These are phyloP conservation scores for Eristalis pertinax DNA, from an alignment of 2,888 invertebrate genomes.

Conservation along the genomic window DNA sequence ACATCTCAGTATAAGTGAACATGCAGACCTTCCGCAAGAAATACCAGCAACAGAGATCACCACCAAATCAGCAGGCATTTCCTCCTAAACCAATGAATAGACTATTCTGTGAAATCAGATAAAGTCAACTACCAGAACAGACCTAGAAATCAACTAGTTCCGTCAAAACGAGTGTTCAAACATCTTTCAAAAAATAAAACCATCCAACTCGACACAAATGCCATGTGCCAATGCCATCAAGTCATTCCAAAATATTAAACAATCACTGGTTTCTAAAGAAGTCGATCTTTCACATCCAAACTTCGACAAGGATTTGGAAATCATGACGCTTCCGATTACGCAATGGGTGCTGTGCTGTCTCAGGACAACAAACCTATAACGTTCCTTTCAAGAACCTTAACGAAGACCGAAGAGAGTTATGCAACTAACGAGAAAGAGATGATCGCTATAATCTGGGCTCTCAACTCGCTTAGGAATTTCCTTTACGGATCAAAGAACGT, in stretches of 20 bases:
- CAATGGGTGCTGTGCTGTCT: constrained; percentile 8
- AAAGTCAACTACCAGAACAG: too few species aligned
- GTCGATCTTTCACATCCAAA: constrained; percentile 3
- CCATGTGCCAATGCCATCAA: constrained; percentile 7
- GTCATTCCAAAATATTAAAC: constrained; percentile 17
- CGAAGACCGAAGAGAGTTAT: constrained; percentile 45
- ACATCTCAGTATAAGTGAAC: too few species aligned
- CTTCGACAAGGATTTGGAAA: constrained; percentile 15
- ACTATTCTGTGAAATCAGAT: too few species aligned
- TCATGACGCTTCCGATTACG: constrained; percentile 32
- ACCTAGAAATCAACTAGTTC: too few species aligned
- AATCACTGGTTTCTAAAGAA: constrained; percentile 17
- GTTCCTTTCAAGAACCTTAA: constrained; percentile 41
- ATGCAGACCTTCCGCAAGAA: too few species aligned
- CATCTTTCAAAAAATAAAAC: constrained; percentile 10
- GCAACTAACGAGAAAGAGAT: constrained; percentile 20
- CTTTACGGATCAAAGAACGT: too few species aligned
- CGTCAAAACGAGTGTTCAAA: constrained; percentile 7
- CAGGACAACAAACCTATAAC: constrained; percentile 12
- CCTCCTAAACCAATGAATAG: too few species aligned
- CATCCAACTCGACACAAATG: constrained; percentile 1
- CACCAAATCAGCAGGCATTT: too few species aligned
- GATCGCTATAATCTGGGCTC: too few species aligned
- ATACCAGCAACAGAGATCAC: too few species aligned
- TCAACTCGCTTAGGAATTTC: too few species aligned